Base-by-base conservation (phyloP, 1,140 invertebrate genomes). In the Penaeus vannamei region DNA sequence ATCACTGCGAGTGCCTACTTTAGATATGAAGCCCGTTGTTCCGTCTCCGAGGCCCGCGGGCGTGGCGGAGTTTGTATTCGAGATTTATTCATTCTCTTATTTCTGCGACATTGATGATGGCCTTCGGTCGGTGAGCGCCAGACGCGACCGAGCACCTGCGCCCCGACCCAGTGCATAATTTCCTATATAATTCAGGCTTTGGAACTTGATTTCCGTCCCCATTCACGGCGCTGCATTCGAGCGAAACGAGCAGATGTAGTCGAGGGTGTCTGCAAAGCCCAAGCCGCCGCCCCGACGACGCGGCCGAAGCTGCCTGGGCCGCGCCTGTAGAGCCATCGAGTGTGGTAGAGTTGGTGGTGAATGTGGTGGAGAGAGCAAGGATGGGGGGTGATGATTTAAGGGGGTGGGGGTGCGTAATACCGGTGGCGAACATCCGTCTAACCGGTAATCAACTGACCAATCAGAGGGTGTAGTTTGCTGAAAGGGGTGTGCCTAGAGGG, bases 361-460 rank as follows among this genome's bases (percentile, higher is more conserved):
- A 29, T 86, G 85, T 79, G 85, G 76, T 79, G 72, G 79, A 81
- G 77, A 87, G 77, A 36, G 53, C 66, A 80, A 72, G 53, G 26
- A 85, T 23, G 32, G 46, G n/a, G 76, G 85, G 29, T 86, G 86
- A 87, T 87, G 62, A 87, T 82, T 81, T 87, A 87, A 87, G 83
- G 87, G 87, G 83, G 82, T 89, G 69, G 87, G 82, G 82, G 82
- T 89, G 87, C 87, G 87, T 89, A 89, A 89, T 89, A 84, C 87
- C 87, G 82, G 87, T 89, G 87, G 87, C 87, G 87, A 89, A 84
- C 82, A 89, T 89, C 87, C 87, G 82, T 89, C 87, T 89, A 89
- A 84, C 87, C 87, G 87, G 82, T 89, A 89, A 89, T 89, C 87
- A 89, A 89, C 87, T 89, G 87, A 89, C 87, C 87, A 89, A 89